Conservation (phyloP, 2,888 invertebrate species). For the Apodemia hepburni region DNA sequence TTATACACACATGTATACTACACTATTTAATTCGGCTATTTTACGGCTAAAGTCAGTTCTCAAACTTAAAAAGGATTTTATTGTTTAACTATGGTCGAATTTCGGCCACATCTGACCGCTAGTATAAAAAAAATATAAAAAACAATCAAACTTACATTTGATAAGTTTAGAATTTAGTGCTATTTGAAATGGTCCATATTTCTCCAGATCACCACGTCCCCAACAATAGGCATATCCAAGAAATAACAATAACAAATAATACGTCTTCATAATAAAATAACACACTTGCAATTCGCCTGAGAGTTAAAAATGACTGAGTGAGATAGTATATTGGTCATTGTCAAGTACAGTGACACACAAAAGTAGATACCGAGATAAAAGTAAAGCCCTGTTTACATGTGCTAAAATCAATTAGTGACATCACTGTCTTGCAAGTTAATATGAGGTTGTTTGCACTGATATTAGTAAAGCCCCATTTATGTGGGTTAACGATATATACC, state of each 20-base stretch:
- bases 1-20: too few relatives aligned
- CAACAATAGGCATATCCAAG: conserved; percentile 32
- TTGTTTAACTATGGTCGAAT: too few relatives aligned
- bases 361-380: conserved; percentile 4
- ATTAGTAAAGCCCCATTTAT: not conserved
- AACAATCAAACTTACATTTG: conserved; percentile 53
- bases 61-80: too few relatives aligned
- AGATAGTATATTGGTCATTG: conserved; percentile 6
- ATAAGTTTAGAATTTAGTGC: conserved; percentile 52
- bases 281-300: not conserved
- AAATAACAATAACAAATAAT: conserved; percentile 25
- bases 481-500: not conserved
- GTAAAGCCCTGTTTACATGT: conserved; percentile 5
- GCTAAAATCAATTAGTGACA: not conserved
- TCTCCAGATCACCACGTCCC: conserved; percentile 55
- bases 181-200: conserved; percentile 60
- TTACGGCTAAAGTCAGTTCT: too few relatives aligned
- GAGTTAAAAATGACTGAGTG: conserved; percentile 1
- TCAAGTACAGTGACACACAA: conserved; percentile 5
- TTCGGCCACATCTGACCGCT: too few relatives aligned
- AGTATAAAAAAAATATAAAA: not conserved
- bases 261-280: not conserved
- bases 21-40: too few relatives aligned
- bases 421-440: not conserved
- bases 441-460: not conserved